phyloP scores from a whole-genome alignment of 2,888 invertebrate species.

The Cephus pygmeus region DNA sequence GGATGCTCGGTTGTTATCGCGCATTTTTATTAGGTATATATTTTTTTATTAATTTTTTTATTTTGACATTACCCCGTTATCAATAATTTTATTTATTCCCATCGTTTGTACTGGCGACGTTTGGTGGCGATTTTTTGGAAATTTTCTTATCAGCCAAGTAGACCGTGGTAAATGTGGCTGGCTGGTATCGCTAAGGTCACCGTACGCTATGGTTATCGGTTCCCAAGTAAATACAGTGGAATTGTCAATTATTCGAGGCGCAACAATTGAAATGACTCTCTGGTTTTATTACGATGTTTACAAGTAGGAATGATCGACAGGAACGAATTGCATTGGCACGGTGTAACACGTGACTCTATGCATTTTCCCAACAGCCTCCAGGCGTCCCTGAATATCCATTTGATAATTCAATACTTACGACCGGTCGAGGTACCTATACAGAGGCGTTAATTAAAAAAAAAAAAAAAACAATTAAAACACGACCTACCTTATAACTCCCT shows the following conservation, averaged over 20 bases:
- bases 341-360: neutral
- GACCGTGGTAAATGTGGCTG: neutral
- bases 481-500: too few species aligned
- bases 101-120: neutral
- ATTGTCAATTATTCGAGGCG: too few species aligned
- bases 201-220: too few species aligned
- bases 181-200: too few species aligned
- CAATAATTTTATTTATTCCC: neutral
- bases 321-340: too few species aligned
- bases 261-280: too few species aligned
- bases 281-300: too few species aligned
- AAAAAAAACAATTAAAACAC: neutral
- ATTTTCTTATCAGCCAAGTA: neutral
- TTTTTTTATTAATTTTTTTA: too few species aligned
- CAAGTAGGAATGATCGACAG: too few species aligned
- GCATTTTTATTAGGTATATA: neutral
- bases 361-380: neutral
- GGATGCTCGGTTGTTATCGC: conserved; percentile 13
- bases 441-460: neutral
- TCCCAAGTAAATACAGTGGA: too few species aligned
- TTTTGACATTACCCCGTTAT: neutral
- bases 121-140: neutral
- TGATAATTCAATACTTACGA: neutral
- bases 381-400: neutral
- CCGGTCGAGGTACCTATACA: neutral